A percentile compares a stretch with the other conserved stretches of the same genome.
Evolutionary conservation across 1,140 invertebrate genomes (phyloP).

Genomic region (Drosophila virilis): DNA sequence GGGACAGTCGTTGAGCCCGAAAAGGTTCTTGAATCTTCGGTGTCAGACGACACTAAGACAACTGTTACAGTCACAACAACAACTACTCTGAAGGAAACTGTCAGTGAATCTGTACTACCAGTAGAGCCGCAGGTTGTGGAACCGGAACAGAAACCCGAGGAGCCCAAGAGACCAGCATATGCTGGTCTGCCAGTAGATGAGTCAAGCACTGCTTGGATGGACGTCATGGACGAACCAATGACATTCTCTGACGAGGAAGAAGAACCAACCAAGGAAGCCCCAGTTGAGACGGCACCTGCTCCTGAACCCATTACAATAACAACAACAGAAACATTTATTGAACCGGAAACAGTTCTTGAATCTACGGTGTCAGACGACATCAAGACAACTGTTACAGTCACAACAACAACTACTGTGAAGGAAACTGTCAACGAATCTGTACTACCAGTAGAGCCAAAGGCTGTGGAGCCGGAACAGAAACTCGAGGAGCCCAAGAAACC

Average conservation of each 20-base stretch:
- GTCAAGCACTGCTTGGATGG: not conserved
- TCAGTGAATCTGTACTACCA: not conserved
- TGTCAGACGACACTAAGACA: conserved; percentile 6
- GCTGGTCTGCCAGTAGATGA: not conserved
- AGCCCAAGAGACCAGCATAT: conserved; percentile 61
- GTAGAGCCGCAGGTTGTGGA: conserved; percentile 4
- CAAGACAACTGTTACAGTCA: conserved; percentile 10
- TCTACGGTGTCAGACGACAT: not conserved
- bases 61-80: conserved; percentile 20
- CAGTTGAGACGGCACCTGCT: conserved; percentile 61
- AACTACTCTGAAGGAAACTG: conserved; percentile 35
- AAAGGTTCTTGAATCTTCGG: conserved; percentile 1
- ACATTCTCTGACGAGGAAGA: conserved; percentile 85
- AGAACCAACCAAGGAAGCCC: conserved; percentile 80
- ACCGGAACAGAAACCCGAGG: conserved; percentile 17
- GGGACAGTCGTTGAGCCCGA: conserved; percentile 5
- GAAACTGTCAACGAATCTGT: not conserved
- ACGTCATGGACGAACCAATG: conserved; percentile 76
- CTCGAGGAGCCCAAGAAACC: conserved; percentile 37
- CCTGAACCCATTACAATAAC: not conserved
- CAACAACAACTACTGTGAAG: conserved; percentile 6
- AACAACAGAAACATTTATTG: not conserved
- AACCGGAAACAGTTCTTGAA: not conserved
- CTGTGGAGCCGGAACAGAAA: not conserved
- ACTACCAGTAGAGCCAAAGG: not conserved